A percentile compares a stretch with the other conserved stretches of the same genome.
These are phyloP conservation scores for Melanostigma gelatinosum DNA, from an alignment of 2,113 vertebrate genomes.

Conservation along the genomic window DNA sequence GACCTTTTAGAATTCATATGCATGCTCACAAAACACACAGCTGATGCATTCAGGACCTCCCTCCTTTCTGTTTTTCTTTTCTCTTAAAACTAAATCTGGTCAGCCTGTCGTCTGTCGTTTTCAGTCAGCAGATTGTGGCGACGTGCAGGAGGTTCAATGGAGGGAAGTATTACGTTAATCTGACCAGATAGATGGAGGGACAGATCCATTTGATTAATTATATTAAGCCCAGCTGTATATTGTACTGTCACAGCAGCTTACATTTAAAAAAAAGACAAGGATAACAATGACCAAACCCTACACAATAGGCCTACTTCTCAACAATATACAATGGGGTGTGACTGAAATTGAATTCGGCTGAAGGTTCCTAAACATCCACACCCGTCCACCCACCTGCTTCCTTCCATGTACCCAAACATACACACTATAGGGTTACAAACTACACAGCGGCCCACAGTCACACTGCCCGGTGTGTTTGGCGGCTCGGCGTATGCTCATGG, in stretches of 20 bases:
- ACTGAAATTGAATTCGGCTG: constrained; percentile 4
- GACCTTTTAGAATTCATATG: constrained; percentile 53
- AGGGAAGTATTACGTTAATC: not conserved
- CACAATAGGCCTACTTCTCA: not conserved
- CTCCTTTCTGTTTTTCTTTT: not conserved
- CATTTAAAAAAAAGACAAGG: not conserved
- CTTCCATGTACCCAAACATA: not conserved
- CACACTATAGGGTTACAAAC: not conserved
- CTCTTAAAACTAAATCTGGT: not conserved
- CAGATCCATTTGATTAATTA: not conserved
- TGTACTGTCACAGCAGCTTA: not conserved
- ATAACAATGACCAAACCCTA: not conserved
- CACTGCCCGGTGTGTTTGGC: not conserved
- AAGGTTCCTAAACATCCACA: constrained; percentile 10
- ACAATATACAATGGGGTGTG: not conserved
- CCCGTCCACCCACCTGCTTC: constrained; percentile 34
- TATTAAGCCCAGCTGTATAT: too few relatives aligned
- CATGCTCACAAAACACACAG: constrained; percentile 30
- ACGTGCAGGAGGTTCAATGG: not conserved
- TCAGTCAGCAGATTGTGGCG: constrained; percentile 9
- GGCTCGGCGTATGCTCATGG: not conserved
- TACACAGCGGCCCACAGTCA: not conserved
- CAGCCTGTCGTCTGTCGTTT: constrained; percentile 25
- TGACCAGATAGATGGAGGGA: not conserved
- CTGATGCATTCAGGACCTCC: constrained; percentile 29